Base-by-base conservation (phyloP, 2,113 vertebrate genomes). In the Phalacrocorax aristotelis region DNA sequence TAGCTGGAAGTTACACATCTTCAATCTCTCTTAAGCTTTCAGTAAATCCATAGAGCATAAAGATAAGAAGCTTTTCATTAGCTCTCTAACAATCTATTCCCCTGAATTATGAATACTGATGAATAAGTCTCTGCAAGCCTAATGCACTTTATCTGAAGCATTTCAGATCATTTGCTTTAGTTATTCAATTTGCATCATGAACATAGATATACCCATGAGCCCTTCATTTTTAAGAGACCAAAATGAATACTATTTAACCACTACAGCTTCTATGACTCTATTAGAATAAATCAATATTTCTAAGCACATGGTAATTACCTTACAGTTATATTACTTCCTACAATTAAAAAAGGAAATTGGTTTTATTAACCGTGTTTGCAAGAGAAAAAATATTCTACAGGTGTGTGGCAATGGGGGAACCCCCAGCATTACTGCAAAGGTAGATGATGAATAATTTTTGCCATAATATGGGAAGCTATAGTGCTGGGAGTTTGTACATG, bases 1-100 rank as follows among this genome's bases (percentile, higher is more conserved):
- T 68, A 87, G 10, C 27, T 89, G 87, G 27, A 83, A 82, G 44
- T 72, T 64, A 72, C 44, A 57, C 40, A 42, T 54, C 89, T 23
- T 95, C 58, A 82, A 0, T 94, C 30, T 91, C 54, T 89, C 9
- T 82, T 93, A 91, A 52, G 34, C 42, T 95, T 95, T 93, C 83
- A 69, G 34, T 89, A 95, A 83, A 89, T 82, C 87, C 72, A 46
- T 84, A 34, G 8, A 87, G 29, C 18, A 55, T 69, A 69, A 79
- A 76, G 57, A 82, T 87, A 87, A 94, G 61, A 93, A 95, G 68
- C 40, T 87, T 86, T 95, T 95, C 69, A 97, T 87, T 92, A 84
- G 60, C 26, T 87, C 40, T 89, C 57, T 85, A 94, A 64, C 34
- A 89, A 54, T 76, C 65, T 78, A 36, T 54, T 91, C 11, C 11